Conservation (phyloP, 2,797 vertebrate species). For the Ptychobarbus kaznakovi region DNA sequence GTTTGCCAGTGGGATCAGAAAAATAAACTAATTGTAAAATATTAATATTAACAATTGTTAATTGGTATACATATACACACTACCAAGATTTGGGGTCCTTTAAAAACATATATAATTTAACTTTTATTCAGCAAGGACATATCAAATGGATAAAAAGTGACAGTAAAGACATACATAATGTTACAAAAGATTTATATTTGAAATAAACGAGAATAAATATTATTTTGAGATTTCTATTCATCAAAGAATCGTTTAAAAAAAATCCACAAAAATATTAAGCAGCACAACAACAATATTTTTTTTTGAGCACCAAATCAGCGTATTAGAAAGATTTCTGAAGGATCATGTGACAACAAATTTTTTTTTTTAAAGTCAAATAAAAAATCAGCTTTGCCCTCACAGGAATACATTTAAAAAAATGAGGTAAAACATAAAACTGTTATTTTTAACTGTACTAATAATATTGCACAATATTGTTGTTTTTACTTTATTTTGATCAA, state of each 20-base stretch:
- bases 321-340: background rate
- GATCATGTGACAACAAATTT: background rate
- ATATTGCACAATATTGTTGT: background rate
- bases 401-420: too few species aligned
- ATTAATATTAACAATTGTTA: background rate
- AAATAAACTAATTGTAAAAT: background rate
- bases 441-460: background rate
- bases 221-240: background rate
- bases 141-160: background rate
- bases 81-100: background rate
- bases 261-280: background rate
- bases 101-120: background rate
- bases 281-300: background rate
- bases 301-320: background rate
- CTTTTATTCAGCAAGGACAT: background rate
- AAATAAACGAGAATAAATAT: background rate
- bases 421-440: background rate
- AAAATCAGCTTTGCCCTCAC: too few species aligned
- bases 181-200: background rate
- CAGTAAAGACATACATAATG: background rate
- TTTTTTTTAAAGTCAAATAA: too few species aligned
- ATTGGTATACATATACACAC: background rate
- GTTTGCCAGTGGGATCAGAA: background rate
- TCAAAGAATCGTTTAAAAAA: background rate
- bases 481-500: background rate